Conservation (phyloP, 2,888 invertebrate genomes). For the Polydrusus pterygomalis region DNA sequence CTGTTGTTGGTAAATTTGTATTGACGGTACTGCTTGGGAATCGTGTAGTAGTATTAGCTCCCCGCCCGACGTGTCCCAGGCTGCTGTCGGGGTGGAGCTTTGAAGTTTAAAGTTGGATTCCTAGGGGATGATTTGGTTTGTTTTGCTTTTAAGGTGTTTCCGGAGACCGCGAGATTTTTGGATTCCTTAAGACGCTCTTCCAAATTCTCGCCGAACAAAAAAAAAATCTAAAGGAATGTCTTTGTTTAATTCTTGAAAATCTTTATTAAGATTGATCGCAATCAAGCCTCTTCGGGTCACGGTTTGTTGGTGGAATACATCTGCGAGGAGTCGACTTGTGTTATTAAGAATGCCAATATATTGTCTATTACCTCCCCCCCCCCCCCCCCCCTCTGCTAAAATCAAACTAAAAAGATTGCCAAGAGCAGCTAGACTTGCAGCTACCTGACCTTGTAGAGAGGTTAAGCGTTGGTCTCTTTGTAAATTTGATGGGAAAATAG, state of each 20-base stretch:
- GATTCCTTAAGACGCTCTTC: neutral
- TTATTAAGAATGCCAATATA: neutral
- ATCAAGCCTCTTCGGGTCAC: conserved; percentile 3
- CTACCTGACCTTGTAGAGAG: too few species aligned
- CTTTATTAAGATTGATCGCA: neutral
- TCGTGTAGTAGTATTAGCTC: neutral
- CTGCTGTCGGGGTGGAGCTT: neutral
- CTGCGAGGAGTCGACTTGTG: neutral
- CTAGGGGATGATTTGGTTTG: too few species aligned
- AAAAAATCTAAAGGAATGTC: neutral
- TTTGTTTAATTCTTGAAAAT: neutral
- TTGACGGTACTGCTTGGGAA: neutral
- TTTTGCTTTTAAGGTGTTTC: neutral
- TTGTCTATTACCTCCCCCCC: neutral
- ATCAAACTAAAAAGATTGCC: too few species aligned
- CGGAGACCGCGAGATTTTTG: neutral
- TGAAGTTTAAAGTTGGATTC: conserved; percentile 8
- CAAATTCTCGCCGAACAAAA: conserved; percentile 3
- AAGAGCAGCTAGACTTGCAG: too few species aligned
- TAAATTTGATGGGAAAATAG: too few species aligned
- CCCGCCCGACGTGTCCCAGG: neutral
- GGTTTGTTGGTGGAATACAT: neutral
- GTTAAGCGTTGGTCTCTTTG: too few species aligned
- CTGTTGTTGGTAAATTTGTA: neutral
- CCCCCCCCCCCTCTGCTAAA: neutral